Conservation (phyloP, 2,888 invertebrate genomes). For the Harmothoe impar region DNA sequence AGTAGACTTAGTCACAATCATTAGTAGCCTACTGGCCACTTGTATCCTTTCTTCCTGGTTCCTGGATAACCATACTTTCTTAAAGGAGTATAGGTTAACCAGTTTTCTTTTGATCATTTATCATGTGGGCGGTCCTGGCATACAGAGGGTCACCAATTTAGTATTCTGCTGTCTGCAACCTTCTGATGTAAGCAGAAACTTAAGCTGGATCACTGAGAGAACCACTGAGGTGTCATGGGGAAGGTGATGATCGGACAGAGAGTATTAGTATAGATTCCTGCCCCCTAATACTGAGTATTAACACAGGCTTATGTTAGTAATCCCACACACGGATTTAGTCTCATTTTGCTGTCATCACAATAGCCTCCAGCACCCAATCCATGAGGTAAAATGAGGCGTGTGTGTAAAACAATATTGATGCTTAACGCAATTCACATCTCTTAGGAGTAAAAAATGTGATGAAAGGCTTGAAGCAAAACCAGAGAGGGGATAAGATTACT, state of each 20-base stretch:
- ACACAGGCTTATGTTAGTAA: not conserved
- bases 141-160: not conserved
- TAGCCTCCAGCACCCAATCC: not conserved
- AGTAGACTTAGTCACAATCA: not conserved
- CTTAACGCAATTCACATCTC: no score
- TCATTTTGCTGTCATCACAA: not conserved
- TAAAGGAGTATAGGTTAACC: not conserved
- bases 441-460: no score
- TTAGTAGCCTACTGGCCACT: not conserved
- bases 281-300: not conserved
- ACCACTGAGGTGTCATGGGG: not conserved
- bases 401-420: no score
- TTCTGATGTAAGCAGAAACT: slow-evolving; percentile 20
- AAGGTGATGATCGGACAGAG: not conserved
- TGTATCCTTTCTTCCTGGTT: slow-evolving; percentile 20
- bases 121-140: not conserved
- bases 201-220: slow-evolving; percentile 3
- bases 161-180: not conserved
- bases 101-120: not conserved
- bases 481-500: no score
- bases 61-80: not conserved
- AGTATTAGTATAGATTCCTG: not conserved
- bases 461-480: no score
- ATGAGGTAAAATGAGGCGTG: not conserved
- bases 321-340: not conserved